A percentile compares a stretch with the other conserved stretches of the same genome.
These are phyloP conservation scores for Halictus rubicundus DNA, from an alignment of 1,140 invertebrate species.

Conservation along the genomic window DNA sequence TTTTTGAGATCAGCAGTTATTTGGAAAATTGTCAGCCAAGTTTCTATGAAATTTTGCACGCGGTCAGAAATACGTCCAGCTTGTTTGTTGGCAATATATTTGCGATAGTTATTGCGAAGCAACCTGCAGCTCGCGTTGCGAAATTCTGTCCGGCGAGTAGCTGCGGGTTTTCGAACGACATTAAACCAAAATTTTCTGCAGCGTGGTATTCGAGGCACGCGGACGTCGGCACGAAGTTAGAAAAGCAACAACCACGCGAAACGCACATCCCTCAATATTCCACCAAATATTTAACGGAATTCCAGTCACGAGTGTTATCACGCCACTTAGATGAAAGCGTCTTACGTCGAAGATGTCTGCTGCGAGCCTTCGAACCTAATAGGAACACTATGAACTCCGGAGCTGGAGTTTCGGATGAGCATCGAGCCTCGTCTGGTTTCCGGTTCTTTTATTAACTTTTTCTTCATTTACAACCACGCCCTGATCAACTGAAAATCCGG, in stretches of 20 bases:
- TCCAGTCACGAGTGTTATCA: conserved; percentile 4
- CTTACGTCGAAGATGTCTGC: neutral
- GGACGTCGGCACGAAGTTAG: neutral
- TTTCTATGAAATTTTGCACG: too few species aligned
- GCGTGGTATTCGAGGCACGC: neutral
- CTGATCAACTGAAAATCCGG: neutral
- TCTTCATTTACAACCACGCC: neutral
- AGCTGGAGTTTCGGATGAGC: neutral
- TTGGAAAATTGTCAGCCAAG: too few species aligned
- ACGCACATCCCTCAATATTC: conserved; percentile 3
- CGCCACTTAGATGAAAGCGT: conserved; percentile 3
- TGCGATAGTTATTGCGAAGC: too few species aligned
- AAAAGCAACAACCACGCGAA: conserved; percentile 1
- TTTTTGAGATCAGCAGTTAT: too few species aligned
- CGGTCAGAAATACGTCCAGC: too few species aligned
- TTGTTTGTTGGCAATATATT: too few species aligned
- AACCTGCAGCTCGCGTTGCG: neutral
- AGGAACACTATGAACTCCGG: neutral
- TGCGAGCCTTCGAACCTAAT: neutral
- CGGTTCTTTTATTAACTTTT: neutral
- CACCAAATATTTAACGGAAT: conserved; percentile 1
- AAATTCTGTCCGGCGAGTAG: neutral
- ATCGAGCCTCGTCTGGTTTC: neutral
- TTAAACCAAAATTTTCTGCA: conserved; percentile 6
- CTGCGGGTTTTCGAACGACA: neutral